Conservation (phyloP, 2,113 vertebrate species). For the human (Homo sapiens) region GRCh38 chr7:105466001-105466500, state of each 20-base stretch:
- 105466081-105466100: not conserved
- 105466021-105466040: not conserved
- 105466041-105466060: not conserved
- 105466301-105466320: not conserved
- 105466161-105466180: not conserved
- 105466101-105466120: not conserved
- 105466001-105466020: not conserved
- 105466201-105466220: not conserved
- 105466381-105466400: not conserved
- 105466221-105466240: not conserved
- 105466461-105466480: not conserved
- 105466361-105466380: not conserved
- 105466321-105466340: not conserved
- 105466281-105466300: not conserved
- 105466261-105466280: not conserved
- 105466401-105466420: not conserved
- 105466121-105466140: not conserved
- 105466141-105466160: not conserved
- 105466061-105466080: no score
- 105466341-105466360: not conserved
- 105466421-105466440: not conserved
- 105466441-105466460: not conserved
- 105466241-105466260: not conserved
- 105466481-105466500: not conserved
- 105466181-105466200: not conserved